Percentiles rank a stretch among this genome's conserved stretches.
Evolutionary conservation across 2,888 invertebrate species (phyloP).

Genomic region (Nysson spinosus): DNA sequence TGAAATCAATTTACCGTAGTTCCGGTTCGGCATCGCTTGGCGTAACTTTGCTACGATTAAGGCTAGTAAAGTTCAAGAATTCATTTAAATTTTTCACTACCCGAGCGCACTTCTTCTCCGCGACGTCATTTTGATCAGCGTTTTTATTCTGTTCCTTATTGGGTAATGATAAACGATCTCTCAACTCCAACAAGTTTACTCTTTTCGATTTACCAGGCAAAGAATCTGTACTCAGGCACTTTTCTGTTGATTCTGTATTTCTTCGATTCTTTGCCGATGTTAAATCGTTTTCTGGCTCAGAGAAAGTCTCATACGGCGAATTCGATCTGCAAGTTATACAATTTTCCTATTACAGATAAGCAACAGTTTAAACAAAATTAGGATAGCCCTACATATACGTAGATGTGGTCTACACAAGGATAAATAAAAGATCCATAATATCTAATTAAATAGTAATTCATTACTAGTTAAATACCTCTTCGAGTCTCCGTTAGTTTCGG

Average conservation of each 20-base stretch:
- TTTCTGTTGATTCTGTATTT: conserved; percentile 68
- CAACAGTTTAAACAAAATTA: background rate
- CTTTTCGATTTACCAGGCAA: conserved; percentile 61
- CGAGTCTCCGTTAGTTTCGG: conserved; percentile 57
- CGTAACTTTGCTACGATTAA: conserved; percentile 81
- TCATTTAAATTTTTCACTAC: conserved; percentile 90
- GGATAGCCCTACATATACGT: background rate
- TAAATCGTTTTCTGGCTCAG: conserved; percentile 65
- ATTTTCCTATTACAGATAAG: conserved; percentile 16
- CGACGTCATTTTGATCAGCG: conserved; percentile 54
- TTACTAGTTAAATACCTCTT: conserved; percentile 63
- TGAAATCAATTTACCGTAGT: conserved; percentile 50
- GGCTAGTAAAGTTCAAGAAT: conserved; percentile 87
- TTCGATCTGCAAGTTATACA: conserved; percentile 57
- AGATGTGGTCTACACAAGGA: no score
- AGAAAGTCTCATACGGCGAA: conserved; percentile 61
- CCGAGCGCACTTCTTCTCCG: conserved; percentile 74
- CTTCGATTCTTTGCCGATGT: conserved; percentile 65
- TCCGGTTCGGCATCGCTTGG: conserved; percentile 69
- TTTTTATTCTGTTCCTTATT: conserved; percentile 49
- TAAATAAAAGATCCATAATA: no score
- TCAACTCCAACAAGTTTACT: conserved; percentile 58
- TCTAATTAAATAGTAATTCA: no score
- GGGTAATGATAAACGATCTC: conserved; percentile 49
- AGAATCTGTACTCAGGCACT: conserved; percentile 69